Base-by-base conservation (phyloP, 1,140 invertebrate species). In the Parasteatoda tepidariorum region DNA sequence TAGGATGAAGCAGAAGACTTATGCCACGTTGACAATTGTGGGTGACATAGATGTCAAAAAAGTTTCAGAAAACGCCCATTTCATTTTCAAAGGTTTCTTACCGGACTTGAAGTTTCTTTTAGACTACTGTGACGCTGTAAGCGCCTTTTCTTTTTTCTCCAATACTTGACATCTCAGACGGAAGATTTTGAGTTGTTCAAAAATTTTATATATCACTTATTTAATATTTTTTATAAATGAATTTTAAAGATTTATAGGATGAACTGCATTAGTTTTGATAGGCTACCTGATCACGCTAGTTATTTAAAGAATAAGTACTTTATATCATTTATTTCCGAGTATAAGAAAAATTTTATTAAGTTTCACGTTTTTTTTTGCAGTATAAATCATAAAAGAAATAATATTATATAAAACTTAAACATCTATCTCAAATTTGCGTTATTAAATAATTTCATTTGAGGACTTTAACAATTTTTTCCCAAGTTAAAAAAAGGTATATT, bases 41-140 rank as follows among this genome's bases (percentile, higher is more conserved):
- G 66, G 62, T 70, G 78, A 81, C 78, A 81, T n/a, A 70, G 54
- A 57, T 61, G 78, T 81, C 78, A 81, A 68, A 70, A 81, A 81
- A 31, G 54, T 81, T 81, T 81, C 78, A 34, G 22, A n/a, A 61
- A 62, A 34, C n/a, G 66, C 59, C 28, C 48, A 31, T 81, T 70
- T 61, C 78, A 70, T 68, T 70, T 66, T 66, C 24, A 59, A n/a
- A 41, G 76, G 66, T 61, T 61, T 70, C 78, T 81, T 70, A 59
- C 67, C 31, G 15, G 34, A 30, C 66, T 70, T 81, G 31, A 59
- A 81, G 48, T 81, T 68, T 81, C 61, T 79, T 34, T 28, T 67
- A 18, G 33, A 26, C 26, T 15, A 55, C 38, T 55, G 26, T 67
- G 61, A 54, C 22, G 41, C n/a, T 67, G 24, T 66, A 68, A 79